Base-by-base conservation (phyloP, 2,888 invertebrate genomes). In the Panopea generosa region DNA sequence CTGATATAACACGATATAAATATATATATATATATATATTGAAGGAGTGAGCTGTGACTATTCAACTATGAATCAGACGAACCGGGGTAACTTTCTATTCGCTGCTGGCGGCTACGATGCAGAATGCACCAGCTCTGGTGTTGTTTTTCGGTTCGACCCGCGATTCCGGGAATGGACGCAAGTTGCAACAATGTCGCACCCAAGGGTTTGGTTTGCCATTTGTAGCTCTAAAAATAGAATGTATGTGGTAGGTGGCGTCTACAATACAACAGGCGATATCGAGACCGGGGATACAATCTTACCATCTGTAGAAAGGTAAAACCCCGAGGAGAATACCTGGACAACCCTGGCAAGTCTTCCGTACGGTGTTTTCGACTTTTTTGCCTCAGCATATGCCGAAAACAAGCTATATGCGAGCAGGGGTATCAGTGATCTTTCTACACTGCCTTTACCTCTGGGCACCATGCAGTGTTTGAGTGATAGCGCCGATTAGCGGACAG, bases 71-170 rank as follows among this genome's bases (percentile, higher is more conserved):
- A 84, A 84, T 52, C 87, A 87, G 50, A 85, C 88, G 2, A 83
- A 77, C 4, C 68, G 91, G 9, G 92, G 92, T 0, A 91, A 92
- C 83, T 92, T 90, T 73, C 68, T 91, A 69, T 92, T 90, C 71
- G 85, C 89, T 3, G 87, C 86, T 7, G 92, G 92, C 2, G 92
- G 92, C 9, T 92, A 92, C 72, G 86, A 88, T 53, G 70, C 78
- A 1, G 79, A 81, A 2, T 89, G 85, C 22, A 84, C 78, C 33
- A 90, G 88, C 68, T 84, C 79, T 33, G 62, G 61, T 6, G 65
- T 75, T 18, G 72, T 88, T 53, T 89, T 84, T 77, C 77, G 88
- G 26, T 92, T 86, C 74, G 89, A 90, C 67, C 90, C 91, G 1
- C 72, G 88, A 27, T 86, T 83, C 45, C 78, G 90, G 18, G 81